A percentile compares a stretch with the other conserved stretches of the same genome.
Evolutionary conservation across 2,797 vertebrate genomes (phyloP).

Genomic region (Rhinoraja longicauda): DNA sequence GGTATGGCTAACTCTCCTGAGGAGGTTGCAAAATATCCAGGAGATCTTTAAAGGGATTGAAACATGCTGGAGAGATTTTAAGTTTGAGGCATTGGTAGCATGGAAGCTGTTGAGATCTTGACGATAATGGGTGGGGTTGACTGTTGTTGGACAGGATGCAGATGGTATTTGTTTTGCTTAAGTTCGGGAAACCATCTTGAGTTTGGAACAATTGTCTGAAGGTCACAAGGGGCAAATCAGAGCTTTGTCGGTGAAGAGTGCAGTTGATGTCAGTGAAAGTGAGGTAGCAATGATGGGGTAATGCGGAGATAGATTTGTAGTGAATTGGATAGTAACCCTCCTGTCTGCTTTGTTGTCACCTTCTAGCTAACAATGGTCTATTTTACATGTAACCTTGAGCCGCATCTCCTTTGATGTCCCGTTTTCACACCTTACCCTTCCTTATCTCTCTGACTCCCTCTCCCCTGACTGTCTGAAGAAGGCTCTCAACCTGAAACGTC

Average conservation of each 20-base stretch:
- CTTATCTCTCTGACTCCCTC: no score
- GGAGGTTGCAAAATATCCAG: not conserved
- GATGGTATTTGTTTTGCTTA: not conserved
- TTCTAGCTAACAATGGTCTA: no score
- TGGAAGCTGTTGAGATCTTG: not conserved
- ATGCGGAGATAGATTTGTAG: no score
- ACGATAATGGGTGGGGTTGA: not conserved
- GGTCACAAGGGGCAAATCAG: not conserved
- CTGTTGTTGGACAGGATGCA: not conserved
- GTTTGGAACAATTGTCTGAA: not conserved
- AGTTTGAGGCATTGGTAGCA: not conserved
- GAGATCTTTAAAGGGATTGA: not conserved
- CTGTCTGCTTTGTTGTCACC: no score
- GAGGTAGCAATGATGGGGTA: no score
- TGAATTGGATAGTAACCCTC: no score
- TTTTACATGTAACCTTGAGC: no score
- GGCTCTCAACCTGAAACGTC: no score
- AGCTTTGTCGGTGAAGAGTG: not conserved
- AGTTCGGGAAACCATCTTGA: not conserved
- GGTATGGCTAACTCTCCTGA: no score
- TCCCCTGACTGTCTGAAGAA: no score
- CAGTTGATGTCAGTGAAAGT: not conserved
- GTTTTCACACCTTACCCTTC: no score
- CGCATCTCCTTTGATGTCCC: no score
- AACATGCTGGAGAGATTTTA: not conserved